Percentiles rank a stretch among this genome's conserved stretches.
Conservation (phyloP, 2,888 invertebrate species). For the Pristionchus maxplancki region DNA sequence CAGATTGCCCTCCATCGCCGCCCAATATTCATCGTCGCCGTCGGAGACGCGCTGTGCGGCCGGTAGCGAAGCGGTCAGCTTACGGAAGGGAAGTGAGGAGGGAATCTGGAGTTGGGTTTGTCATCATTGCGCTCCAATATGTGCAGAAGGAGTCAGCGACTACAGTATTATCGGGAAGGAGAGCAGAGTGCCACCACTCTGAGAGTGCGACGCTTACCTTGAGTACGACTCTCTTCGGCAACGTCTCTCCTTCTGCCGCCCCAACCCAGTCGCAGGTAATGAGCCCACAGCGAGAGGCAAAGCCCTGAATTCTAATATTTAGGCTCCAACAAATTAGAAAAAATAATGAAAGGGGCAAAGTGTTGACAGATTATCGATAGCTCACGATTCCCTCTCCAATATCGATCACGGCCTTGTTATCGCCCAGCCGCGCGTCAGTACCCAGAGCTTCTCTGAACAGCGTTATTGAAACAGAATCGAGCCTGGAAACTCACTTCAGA, state of each 20-base stretch:
- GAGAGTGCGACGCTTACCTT: too few species aligned
- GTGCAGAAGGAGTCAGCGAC: not conserved
- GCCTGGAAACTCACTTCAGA: not conserved
- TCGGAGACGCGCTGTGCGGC: not conserved
- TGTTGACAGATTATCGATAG: not conserved
- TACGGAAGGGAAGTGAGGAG: conserved; percentile 9
- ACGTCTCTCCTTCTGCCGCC: not conserved
- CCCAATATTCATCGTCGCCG: not conserved
- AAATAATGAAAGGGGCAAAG: not conserved
- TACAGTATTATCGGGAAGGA: too few species aligned
- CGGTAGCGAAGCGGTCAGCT: not conserved
- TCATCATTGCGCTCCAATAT: not conserved
- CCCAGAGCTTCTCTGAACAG: not conserved
- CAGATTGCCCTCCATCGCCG: not conserved
- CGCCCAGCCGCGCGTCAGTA: not conserved
- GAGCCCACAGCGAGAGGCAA: not conserved
- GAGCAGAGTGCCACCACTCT: too few species aligned
- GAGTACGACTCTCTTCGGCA: not conserved
- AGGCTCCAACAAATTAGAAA: not conserved
- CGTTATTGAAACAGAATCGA: not conserved
- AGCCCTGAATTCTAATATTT: not conserved
- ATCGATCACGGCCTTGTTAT: not conserved
- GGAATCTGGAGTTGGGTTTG: too few species aligned
- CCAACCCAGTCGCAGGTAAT: conserved; percentile 33
- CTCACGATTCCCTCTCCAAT: conserved; percentile 12